Percentiles rank a stretch among this genome's conserved stretches.
phyloP scores from a whole-genome alignment of 1,140 invertebrate species.

The Acromyrmex heyeri region DNA sequence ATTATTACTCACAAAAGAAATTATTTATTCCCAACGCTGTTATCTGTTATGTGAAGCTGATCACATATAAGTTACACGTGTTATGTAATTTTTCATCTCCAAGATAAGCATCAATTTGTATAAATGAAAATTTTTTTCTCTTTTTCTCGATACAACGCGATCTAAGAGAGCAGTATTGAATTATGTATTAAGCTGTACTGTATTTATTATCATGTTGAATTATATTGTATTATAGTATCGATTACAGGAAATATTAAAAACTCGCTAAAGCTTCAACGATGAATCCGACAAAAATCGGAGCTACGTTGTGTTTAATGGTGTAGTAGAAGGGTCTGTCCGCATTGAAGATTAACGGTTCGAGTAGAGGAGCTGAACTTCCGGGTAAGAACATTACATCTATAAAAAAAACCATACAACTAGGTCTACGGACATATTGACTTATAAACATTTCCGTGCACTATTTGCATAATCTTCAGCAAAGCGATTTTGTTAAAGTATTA shows the following conservation, averaged over 20 bases:
- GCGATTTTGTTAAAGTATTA: conserved; percentile 23
- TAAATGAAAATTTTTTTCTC: background rate
- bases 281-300: conserved; percentile 23
- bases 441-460: background rate
- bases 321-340: conserved; percentile 62
- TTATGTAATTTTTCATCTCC: conserved; percentile 4
- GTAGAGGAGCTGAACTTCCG: background rate
- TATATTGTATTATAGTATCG: background rate
- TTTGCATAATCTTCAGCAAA: background rate
- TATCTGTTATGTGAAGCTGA: background rate
- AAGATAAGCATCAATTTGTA: background rate
- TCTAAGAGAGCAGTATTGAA: background rate
- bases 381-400: background rate
- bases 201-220: background rate
- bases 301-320: conserved; percentile 25
- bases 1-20: background rate
- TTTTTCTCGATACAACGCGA: background rate
- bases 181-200: background rate
- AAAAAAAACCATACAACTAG: conserved; percentile 35
- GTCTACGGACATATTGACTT: background rate
- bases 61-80: background rate
- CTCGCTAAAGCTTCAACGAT: background rate
- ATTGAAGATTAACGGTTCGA: background rate
- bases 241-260: background rate
- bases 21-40: background rate